Base-by-base conservation (phyloP, 2,113 vertebrate genomes). In the Bubo blakistoni region DNA sequence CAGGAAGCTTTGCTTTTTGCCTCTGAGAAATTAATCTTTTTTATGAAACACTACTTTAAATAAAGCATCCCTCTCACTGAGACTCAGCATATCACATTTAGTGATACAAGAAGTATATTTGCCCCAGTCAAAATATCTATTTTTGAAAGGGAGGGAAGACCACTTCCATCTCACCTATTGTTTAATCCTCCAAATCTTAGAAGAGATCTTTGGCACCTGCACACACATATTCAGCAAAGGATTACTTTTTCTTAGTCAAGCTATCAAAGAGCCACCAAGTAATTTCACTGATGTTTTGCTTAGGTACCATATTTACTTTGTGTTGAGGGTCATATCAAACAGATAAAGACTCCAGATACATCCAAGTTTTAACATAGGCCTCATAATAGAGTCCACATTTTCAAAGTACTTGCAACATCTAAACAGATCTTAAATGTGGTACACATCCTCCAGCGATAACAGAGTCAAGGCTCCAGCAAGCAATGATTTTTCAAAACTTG, bases 31-130 rank as follows among this genome's bases (percentile, higher is more conserved):
- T 96, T 92, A 94, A 92, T 90, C 36, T 85, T 88, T 80, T 51
- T 27, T 63, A 86, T 95, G 34, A 97, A 88, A 95, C 13, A 16
- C 32, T 91, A 51, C 44, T 97, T 97, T 83, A 97, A 91, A 72
- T 59, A 96, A 70, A 88, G 47, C 46, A 59, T 55, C 25, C 13
- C 32, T 89, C n/a, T 93, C 47, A 17, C 22, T 3, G 7, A 82
- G n/a, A 24, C 52, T 62, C 77, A 54, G 19, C 14, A 16, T 6
- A 7, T 86, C 74, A 55, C 2, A 5, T 63, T 95, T 44, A 67
- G 52, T 5, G 12, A 71, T 73, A 74, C 26, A 81, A 49, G n/a
- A 46, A 78, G 10, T n/a, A 9, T 30, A 46, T 51, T 46, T 51
- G 22, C 11, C 36, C 29, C 34, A 40, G 15, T 12, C 44, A 94